These are phyloP conservation scores for Sylvietta virens DNA, from an alignment of 2,113 vertebrate genomes.

Conservation along the genomic window DNA sequence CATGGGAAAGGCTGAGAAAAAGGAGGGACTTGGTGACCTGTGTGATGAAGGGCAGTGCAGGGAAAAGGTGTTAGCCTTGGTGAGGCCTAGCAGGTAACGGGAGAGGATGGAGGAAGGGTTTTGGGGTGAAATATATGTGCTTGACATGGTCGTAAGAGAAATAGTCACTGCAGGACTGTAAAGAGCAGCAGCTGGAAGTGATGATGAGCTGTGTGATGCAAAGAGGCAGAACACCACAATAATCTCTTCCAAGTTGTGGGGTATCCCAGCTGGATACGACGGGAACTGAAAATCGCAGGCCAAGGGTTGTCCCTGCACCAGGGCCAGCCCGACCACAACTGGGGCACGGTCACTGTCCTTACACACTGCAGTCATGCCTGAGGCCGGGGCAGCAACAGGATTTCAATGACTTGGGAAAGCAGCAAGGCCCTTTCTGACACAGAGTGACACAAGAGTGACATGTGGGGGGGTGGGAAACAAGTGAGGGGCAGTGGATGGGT, in stretches of 20 bases:
- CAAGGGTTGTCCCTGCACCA: neutral
- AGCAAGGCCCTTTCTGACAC: neutral
- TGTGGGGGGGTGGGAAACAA: neutral
- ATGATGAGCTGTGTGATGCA: neutral
- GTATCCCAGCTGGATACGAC: neutral
- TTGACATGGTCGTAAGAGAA: neutral
- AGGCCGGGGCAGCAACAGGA: neutral
- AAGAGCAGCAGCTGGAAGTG: neutral
- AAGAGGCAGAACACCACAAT: neutral
- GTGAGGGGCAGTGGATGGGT: neutral
- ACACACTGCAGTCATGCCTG: no score
- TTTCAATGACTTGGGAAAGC: neutral
- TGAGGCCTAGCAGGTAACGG: neutral
- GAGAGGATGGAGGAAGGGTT: neutral
- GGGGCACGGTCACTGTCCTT: neutral
- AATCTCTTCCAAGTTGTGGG: neutral
- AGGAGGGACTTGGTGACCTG: neutral
- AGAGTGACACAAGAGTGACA: no score
- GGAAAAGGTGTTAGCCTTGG: neutral
- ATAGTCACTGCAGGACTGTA: neutral
- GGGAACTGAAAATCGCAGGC: neutral
- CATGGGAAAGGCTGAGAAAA: neutral
- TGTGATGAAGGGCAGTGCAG: neutral
- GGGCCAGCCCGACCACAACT: accelerated
- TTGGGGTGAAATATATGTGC: neutral